Evolutionary conservation across 2,888 invertebrate genomes (phyloP).

Genomic region (Lymantria monacha): DNA sequence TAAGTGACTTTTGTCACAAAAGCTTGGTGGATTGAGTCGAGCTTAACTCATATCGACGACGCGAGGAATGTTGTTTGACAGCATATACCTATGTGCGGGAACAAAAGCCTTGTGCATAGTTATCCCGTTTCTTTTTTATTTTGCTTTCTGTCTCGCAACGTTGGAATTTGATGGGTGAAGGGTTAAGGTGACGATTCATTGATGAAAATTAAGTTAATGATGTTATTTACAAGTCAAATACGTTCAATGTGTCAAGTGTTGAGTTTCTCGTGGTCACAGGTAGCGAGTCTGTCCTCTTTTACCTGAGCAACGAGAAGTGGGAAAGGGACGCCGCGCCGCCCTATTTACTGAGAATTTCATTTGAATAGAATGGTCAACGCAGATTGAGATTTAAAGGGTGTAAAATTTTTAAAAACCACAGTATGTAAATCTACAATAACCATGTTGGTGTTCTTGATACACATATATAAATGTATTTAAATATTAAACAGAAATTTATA

Average conservation of each 20-base stretch:
- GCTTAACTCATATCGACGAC: slow-evolving; percentile 76
- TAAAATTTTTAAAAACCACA: slow-evolving; percentile 27
- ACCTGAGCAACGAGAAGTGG: slow-evolving; percentile 61
- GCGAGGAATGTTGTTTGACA: slow-evolving; percentile 80
- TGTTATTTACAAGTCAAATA: slow-evolving; percentile 46
- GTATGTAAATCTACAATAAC: slow-evolving; percentile 21
- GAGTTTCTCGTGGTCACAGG: slow-evolving; percentile 66
- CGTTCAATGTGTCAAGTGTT: slow-evolving; percentile 36
- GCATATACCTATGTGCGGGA: slow-evolving; percentile 74
- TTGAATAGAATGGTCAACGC: slow-evolving; percentile 66
- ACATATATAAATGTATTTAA: slow-evolving; percentile 1
- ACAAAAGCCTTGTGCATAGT: slow-evolving; percentile 79
- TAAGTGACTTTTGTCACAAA: slow-evolving; percentile 76
- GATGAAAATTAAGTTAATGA: slow-evolving; percentile 27
- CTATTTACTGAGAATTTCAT: slow-evolving; percentile 62
- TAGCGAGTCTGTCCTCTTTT: slow-evolving; percentile 63
- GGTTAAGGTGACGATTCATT: slow-evolving; percentile 28
- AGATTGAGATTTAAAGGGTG: slow-evolving; percentile 29
- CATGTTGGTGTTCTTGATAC: slow-evolving; percentile 14
- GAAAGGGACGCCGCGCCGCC: slow-evolving; percentile 61
- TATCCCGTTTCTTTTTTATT: slow-evolving; percentile 71
- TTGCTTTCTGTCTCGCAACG: slow-evolving; percentile 57
- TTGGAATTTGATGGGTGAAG: slow-evolving; percentile 34
- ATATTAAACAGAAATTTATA: slow-evolving; percentile 14
- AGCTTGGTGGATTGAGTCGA: slow-evolving; percentile 72